Percentiles rank a stretch among this genome's conserved stretches.
phyloP scores from a whole-genome alignment of 1,140 invertebrate species.

The Bombus affinis region DNA sequence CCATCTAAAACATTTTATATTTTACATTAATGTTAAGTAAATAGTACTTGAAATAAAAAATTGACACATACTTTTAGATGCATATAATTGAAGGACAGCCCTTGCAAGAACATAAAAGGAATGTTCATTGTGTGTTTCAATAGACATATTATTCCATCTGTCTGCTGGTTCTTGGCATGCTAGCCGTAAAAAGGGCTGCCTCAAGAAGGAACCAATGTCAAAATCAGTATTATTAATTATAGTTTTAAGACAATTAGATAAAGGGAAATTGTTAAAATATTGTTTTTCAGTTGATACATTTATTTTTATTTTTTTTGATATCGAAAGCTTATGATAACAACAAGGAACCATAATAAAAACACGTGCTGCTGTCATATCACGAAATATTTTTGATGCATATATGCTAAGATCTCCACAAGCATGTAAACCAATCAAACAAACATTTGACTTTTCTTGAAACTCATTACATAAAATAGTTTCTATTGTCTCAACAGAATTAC shows the following conservation, averaged over 20 bases:
- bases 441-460: slow-evolving; percentile 72
- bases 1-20: slow-evolving; percentile 81
- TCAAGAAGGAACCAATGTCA: slow-evolving; percentile 79
- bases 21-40: slow-evolving; percentile 13
- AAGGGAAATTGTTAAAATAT: slow-evolving; percentile 86
- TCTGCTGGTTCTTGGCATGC: slow-evolving; percentile 84
- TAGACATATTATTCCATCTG: slow-evolving; percentile 79
- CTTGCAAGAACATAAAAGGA: slow-evolving; percentile 84
- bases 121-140: slow-evolving; percentile 80
- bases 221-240: slow-evolving; percentile 73
- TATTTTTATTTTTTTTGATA: slow-evolving; percentile 53
- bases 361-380: slow-evolving; percentile 84
- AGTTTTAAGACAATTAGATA: slow-evolving; percentile 82
- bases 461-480: slow-evolving; percentile 77
- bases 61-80: slow-evolving; percentile 78
- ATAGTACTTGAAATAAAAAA: background rate
- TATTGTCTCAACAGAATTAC: slow-evolving; percentile 81
- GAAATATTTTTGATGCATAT: slow-evolving; percentile 88
- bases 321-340: slow-evolving; percentile 91
- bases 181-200: slow-evolving; percentile 86
- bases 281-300: slow-evolving; percentile 50
- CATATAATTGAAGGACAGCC: slow-evolving; percentile 85
- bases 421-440: slow-evolving; percentile 89
- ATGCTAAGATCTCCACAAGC: slow-evolving; percentile 93
- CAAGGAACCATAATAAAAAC: slow-evolving; percentile 90